A percentile compares a stretch with the other conserved stretches of the same genome.
Evolutionary conservation across 2,113 vertebrate genomes (phyloP).

Genomic region (Craseonycteris thonglongyai): DNA sequence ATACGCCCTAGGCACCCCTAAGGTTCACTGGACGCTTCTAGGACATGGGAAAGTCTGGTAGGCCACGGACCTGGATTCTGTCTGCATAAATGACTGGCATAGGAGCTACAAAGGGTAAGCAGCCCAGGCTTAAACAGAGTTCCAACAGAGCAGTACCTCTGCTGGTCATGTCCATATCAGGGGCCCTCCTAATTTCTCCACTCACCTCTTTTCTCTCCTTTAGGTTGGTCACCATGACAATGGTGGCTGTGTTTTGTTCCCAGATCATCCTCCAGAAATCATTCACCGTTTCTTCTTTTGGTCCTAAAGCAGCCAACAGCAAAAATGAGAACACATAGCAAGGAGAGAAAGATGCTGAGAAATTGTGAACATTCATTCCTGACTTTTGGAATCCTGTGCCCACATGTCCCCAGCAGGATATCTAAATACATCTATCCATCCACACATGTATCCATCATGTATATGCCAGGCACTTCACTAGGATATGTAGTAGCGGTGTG

Average conservation of each 20-base stretch:
- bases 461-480: neutral
- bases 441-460: neutral
- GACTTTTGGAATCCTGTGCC: constrained; percentile 20
- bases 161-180: neutral
- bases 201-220: constrained; percentile 97
- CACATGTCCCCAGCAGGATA: neutral
- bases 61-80: neutral
- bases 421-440: neutral
- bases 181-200: neutral
- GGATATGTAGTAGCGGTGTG: neutral
- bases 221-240: constrained; percentile 99
- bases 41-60: neutral
- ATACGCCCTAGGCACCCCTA: neutral
- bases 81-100: neutral
- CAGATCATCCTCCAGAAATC: constrained; percentile 99
- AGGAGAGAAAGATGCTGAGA: neutral
- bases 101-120: neutral
- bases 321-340: constrained; percentile 23
- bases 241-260: constrained; percentile 98
- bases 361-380: neutral
- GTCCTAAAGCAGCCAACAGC: constrained; percentile 81
- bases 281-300: constrained; percentile 98
- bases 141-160: neutral
- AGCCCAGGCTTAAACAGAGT: neutral
- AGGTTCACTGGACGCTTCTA: neutral